Base-by-base conservation (phyloP, 2,888 invertebrate genomes). In the Hybos culiciformis region DNA sequence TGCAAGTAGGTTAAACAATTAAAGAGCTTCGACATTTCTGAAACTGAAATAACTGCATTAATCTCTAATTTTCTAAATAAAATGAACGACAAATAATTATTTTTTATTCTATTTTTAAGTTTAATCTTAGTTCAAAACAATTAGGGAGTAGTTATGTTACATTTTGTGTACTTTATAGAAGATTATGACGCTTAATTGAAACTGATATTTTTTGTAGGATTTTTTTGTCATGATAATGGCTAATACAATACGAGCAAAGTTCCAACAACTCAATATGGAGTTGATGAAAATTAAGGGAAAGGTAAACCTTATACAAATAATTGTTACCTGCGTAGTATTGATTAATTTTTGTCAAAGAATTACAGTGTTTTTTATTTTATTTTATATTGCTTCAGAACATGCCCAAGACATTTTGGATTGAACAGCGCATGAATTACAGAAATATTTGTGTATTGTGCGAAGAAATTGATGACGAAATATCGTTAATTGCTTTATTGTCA, bases 161-260 rank as follows among this genome's bases (percentile, higher is more conserved):
- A n/a, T n/a, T n/a, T n/a, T n/a, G n/a, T n/a, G n/a, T n/a, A n/a
- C n/a, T n/a, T n/a, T n/a, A n/a, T n/a, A n/a, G n/a, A n/a, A n/a
- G n/a, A n/a, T n/a, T n/a, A n/a, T n/a, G n/a, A n/a, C n/a, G n/a
- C n/a, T n/a, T n/a, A n/a, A n/a, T n/a, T n/a, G n/a, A n/a, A n/a
- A n/a, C n/a, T n/a, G n/a, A n/a, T n/a, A n/a, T n/a, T n/a, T n/a
- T n/a, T n/a, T n/a, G n/a, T n/a, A n/a, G n/a, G 83, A 83, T 55
- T 61, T 82, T 39, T 75, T 83, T 51, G 76, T 83, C 18, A 82
- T 83, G 56, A 57, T 83, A n/a, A 68, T 83, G 15, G 80, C 83
- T 59, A 70, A 78, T 56, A 79, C 80, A 0, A 58, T 83, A 39
- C 65, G 78, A 1, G 72, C 76, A 5, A 70, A 77, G 40, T 83